A percentile compares a stretch with the other conserved stretches of the same genome.
phyloP scores from a whole-genome alignment of 2,888 invertebrate species.

The Eubasilissa splendida region DNA sequence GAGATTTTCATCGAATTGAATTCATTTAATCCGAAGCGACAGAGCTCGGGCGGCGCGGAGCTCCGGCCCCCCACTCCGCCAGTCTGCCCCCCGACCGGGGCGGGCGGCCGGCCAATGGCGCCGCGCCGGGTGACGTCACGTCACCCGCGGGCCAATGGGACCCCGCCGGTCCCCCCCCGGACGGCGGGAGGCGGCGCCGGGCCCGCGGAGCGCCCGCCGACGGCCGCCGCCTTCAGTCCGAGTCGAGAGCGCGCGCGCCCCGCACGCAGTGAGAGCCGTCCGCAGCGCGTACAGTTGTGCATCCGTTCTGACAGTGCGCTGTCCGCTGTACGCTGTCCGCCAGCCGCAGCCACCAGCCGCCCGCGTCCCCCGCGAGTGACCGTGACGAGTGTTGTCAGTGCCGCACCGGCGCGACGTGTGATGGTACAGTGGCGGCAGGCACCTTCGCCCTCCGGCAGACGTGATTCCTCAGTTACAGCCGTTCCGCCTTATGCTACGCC shows the following conservation, averaged over 20 bases:
- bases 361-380: conserved; percentile 65
- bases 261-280: conserved; percentile 63
- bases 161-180: conserved; percentile 64
- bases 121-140: conserved; percentile 62
- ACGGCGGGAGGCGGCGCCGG: conserved; percentile 66
- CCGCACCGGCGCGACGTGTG: conserved; percentile 65
- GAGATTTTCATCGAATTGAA: conserved; percentile 56
- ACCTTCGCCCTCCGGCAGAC: conserved; percentile 71
- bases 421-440: conserved; percentile 46
- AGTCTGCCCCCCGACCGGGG: conserved; percentile 56
- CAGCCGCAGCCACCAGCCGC: conserved; percentile 66
- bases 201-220: conserved; percentile 66
- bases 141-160: conserved; percentile 63
- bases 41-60: conserved; percentile 50
- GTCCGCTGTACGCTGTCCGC: not conserved
- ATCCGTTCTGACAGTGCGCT: conserved; percentile 65
- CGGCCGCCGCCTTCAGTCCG: conserved; percentile 74
- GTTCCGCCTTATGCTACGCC: conserved; percentile 56
- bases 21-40: conserved; percentile 53
- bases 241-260: conserved; percentile 71
- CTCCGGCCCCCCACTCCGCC: conserved; percentile 55
- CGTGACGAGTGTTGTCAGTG: conserved; percentile 59
- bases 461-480: conserved; percentile 69
- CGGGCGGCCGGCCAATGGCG: conserved; percentile 59
- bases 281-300: conserved; percentile 26